Evolutionary conservation across 2,888 invertebrate genomes (phyloP).

Genomic region (Protonemura montana): DNA sequence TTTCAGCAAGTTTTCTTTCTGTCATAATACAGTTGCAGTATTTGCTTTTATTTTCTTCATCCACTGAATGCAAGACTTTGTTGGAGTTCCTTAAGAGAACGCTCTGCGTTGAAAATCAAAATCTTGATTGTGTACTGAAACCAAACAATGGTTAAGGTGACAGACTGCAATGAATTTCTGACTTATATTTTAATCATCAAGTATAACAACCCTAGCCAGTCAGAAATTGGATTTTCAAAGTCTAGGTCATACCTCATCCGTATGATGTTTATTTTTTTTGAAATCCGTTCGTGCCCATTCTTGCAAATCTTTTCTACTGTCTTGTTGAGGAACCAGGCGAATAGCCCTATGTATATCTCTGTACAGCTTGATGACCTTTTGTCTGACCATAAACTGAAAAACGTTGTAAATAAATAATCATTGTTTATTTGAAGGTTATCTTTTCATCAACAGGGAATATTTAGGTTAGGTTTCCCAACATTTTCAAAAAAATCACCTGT

Average conservation of each 20-base stretch:
- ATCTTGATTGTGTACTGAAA: conserved; percentile 43
- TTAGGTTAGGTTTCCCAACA: not conserved
- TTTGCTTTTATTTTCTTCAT: not conserved
- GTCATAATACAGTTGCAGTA: too few species aligned
- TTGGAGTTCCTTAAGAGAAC: conserved; percentile 31
- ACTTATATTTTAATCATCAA: not conserved
- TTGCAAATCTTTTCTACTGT: conserved; percentile 69
- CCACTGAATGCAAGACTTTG: conserved; percentile 35
- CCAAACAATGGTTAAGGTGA: not conserved
- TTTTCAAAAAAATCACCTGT: not conserved
- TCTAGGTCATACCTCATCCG: conserved; percentile 67
- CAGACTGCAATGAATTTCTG: not conserved
- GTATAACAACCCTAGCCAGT: too few species aligned
- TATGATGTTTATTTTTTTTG: conserved; percentile 71
- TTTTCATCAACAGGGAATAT: not conserved
- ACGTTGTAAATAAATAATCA: not conserved
- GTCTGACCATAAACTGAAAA: conserved; percentile 79
- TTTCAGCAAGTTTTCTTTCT: too few species aligned
- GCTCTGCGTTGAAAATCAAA: conserved; percentile 36
- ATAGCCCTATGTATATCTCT: conserved; percentile 75
- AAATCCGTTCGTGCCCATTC: conserved; percentile 81
- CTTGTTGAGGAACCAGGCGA: conserved; percentile 70
- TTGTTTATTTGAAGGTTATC: not conserved
- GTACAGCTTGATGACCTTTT: conserved; percentile 80
- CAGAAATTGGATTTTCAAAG: not conserved